Percentiles rank a stretch among this genome's conserved stretches.
phyloP scores from a whole-genome alignment of 2,797 vertebrate species.

The Columba guinea region DNA sequence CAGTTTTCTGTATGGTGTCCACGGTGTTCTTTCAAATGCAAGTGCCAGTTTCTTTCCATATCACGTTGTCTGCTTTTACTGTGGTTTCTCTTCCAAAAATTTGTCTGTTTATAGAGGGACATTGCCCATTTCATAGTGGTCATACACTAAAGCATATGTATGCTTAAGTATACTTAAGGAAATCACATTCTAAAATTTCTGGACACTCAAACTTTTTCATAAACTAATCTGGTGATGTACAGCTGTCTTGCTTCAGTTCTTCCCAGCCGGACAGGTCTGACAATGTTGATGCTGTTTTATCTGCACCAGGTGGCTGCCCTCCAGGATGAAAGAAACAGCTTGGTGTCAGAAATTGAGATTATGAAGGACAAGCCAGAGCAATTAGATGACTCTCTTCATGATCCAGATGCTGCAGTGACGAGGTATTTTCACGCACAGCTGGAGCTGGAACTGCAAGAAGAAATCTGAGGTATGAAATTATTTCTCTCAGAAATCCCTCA shows the following conservation, averaged over 20 bases:
- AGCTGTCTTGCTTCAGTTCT: not conserved
- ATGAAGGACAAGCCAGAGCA: slow-evolving; percentile 93
- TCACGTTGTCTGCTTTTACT: not conserved
- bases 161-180: not conserved
- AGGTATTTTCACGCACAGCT: slow-evolving; percentile 90
- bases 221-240: not conserved
- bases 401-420: slow-evolving; percentile 88
- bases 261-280: not conserved
- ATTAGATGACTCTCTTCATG: slow-evolving; percentile 89
- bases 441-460: slow-evolving; percentile 94
- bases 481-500: not conserved
- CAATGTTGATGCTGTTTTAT: slow-evolving; percentile 17
- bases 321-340: slow-evolving; percentile 92
- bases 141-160: slow-evolving; percentile 38
- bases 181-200: not conserved
- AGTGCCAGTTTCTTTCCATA: not conserved
- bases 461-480: slow-evolving; percentile 90
- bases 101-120: not conserved
- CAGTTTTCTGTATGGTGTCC: not conserved
- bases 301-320: slow-evolving; percentile 87
- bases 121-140: slow-evolving; percentile 33
- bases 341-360: slow-evolving; percentile 93
- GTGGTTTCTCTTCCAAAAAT: not conserved
- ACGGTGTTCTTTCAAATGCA: not conserved
- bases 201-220: not conserved